Evolutionary conservation across 2,888 invertebrate species (phyloP), one percentile per base, ranked within the genome.

Genomic region (Oxycera nigricornis): DNA sequence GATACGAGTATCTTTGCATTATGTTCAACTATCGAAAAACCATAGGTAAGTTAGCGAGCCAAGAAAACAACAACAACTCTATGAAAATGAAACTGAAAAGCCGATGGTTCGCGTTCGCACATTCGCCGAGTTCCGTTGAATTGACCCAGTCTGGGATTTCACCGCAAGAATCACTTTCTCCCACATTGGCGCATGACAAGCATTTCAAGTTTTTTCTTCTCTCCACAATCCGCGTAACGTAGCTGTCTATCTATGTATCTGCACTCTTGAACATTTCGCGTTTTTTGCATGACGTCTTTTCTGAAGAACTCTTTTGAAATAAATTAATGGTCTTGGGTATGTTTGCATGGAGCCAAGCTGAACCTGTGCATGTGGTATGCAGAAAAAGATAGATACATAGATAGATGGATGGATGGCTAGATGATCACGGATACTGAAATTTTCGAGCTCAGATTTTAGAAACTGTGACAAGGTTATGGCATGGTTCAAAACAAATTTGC

Each of bases 81-180:
- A 68, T 68, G 50, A 39, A 67, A 68, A 46, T 46, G 68, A 68
- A 68, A 68, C 46, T 46, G 68, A 68, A 68, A 31, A 31, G 59
- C 35, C 35, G 17, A 31, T 61, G 17, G 61, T 17, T 59, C 62
- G 22, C 35, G 22, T 61, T 35, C 65, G 39, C 39, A 65, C 65
- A 65, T 65, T 52, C 20, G 55, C 70, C 52, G 31, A 70, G 70
- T 70, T 70, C 70, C 72, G 72, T 72, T 72, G 72, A 59, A 72
- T 76, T 74, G 76, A 76, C 76, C 76, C 67, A 76, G 74, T 76
- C 76, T 76, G 74, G 73, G 74, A 59, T 76, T 76, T 76, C 74
- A 76, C 74, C 76, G 57, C 76, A 72, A 76, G 74, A 76, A 76
- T 76, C 76, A 76, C 76, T 76, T 76, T 76, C 76, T 76, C 76